phyloP scores from a whole-genome alignment of 2,797 vertebrate species.

The Coregonus suidteri region DNA sequence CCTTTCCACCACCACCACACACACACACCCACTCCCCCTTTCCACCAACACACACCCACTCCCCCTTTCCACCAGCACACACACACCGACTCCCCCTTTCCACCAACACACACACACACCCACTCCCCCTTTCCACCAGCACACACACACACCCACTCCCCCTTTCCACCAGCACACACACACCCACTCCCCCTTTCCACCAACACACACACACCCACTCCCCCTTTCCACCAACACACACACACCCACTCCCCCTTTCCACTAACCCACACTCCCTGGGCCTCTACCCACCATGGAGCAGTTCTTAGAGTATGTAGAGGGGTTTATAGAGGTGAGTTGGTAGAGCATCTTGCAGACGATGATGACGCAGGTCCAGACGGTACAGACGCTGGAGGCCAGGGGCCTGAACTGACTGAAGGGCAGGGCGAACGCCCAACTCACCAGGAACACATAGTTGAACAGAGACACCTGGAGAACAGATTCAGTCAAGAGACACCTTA shows the following conservation, averaged over 20 bases:
- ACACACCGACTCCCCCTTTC: not conserved
- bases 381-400: constrained; percentile 87
- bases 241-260: not conserved
- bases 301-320: constrained; percentile 81
- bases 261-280: not conserved
- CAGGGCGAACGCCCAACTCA: constrained; percentile 88
- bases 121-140: not conserved
- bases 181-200: not conserved
- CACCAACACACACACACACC: constrained; percentile 56
- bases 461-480: constrained; percentile 82
- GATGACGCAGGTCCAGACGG: constrained; percentile 93
- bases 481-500: not conserved
- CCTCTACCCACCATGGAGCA: constrained; percentile 84
- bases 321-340: constrained; percentile 88
- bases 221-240: not conserved
- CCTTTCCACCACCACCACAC: not conserved
- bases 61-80: too few species aligned
- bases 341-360: constrained; percentile 97
- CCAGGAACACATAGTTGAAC: constrained; percentile 91
- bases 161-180: not conserved
- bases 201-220: not conserved
- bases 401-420: constrained; percentile 87
- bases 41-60: not conserved
- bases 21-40: not conserved
- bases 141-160: not conserved